Conservation (phyloP, 92 coral and sea anemone species). For the Paramuricea clavata region DNA sequence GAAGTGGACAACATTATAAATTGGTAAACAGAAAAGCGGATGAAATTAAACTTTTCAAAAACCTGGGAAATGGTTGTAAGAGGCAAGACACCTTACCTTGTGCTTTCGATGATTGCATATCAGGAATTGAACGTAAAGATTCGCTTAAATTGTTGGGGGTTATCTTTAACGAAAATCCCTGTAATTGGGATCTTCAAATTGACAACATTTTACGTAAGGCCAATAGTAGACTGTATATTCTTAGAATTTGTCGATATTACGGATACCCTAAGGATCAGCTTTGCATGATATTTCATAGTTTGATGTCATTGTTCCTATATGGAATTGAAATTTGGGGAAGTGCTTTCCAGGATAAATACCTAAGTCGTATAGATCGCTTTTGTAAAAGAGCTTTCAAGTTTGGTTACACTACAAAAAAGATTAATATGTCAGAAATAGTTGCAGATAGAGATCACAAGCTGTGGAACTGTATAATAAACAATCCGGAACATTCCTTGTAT, state of each 20-base stretch:
- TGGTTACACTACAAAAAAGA: no score
- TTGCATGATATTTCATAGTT: constrained; percentile 43
- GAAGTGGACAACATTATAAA: neutral
- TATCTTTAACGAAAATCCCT: no score
- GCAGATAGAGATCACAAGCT: constrained; percentile 33
- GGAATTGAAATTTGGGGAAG: constrained; percentile 54
- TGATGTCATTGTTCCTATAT: constrained; percentile 59
- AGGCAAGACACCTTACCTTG: constrained; percentile 14
- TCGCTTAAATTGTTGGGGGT: no score
- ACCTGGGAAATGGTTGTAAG: constrained; percentile 38
- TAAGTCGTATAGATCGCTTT: constrained; percentile 50
- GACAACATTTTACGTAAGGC: no score
- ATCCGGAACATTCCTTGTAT: neutral
- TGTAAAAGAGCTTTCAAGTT: no score
- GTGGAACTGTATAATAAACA: neutral
- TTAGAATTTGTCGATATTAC: constrained; percentile 61
- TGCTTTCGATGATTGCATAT: no score
- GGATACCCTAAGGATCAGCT: constrained; percentile 61
- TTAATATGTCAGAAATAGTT: constrained; percentile 38
- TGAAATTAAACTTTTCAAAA: constrained; percentile 43
- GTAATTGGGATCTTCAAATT: no score
- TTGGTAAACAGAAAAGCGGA: constrained; percentile 36
- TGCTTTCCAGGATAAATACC: constrained; percentile 46
- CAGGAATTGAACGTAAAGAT: no score
- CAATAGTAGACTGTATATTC: no score